Conservation (phyloP, 2,888 invertebrate species). For the Nomada fucata region DNA sequence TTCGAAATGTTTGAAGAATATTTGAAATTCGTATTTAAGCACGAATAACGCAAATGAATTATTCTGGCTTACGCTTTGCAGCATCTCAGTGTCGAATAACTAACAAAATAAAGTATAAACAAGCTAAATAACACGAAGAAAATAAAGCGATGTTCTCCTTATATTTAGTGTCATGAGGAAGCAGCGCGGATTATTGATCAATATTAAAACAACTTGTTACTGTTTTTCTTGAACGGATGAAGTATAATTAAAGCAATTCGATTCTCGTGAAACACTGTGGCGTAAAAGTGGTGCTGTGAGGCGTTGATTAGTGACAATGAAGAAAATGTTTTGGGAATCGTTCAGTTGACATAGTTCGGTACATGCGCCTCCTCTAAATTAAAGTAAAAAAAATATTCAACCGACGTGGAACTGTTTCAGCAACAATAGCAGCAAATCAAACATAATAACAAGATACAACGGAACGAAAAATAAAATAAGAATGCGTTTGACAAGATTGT, state of each 20-base stretch:
- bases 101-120: constrained; percentile 7
- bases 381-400: not conserved
- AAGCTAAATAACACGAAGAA: constrained; percentile 3
- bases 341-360: not conserved
- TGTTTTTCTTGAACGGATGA: not conserved
- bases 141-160: not conserved
- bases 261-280: not conserved
- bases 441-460: not conserved
- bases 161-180: not conserved
- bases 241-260: not conserved
- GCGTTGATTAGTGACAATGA: constrained; percentile 22
- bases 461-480: not conserved
- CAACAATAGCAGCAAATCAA: not conserved
- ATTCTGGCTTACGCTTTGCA: constrained; percentile 47
- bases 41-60: not conserved
- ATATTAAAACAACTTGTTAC: not conserved
- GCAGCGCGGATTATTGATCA: not conserved
- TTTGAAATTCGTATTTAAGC: not conserved
- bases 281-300: constrained; percentile 1
- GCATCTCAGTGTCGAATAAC: constrained; percentile 59
- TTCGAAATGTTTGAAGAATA: not conserved
- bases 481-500: no score
- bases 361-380: not conserved
- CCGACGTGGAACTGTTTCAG: not conserved
- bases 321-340: not conserved